These are phyloP conservation scores for Limanda limanda DNA, from an alignment of 2,113 vertebrate species.

Conservation along the genomic window DNA sequence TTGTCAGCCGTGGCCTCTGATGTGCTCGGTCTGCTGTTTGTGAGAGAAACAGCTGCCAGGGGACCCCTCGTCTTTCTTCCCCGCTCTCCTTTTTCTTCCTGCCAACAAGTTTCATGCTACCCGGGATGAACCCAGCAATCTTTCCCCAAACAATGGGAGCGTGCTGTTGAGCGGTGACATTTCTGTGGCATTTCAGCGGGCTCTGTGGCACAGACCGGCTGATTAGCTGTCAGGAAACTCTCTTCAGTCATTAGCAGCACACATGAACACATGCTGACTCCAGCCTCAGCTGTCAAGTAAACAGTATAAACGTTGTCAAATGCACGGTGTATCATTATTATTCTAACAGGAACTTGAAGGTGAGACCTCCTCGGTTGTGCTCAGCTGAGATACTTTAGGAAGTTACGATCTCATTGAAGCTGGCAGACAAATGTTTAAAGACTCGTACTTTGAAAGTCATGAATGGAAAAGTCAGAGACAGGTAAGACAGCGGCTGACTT, in stretches of 20 bases:
- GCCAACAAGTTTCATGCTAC: slow-evolving; percentile 76
- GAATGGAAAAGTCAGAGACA: slow-evolving; percentile 30
- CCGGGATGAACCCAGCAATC: slow-evolving; percentile 71
- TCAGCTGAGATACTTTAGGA: slow-evolving; percentile 38
- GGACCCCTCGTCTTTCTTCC: slow-evolving; percentile 47
- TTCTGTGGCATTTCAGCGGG: slow-evolving; percentile 63
- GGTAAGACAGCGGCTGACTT: slow-evolving; percentile 45
- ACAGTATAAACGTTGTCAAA: slow-evolving; percentile 31
- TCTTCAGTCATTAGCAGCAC: slow-evolving; percentile 47
- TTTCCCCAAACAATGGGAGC: slow-evolving; percentile 57
- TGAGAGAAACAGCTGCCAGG: slow-evolving; percentile 74
- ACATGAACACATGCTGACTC: slow-evolving; percentile 35
- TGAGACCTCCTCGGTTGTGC: slow-evolving; percentile 16
- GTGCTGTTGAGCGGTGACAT: slow-evolving; percentile 65
- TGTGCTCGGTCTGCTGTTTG: slow-evolving; percentile 55
- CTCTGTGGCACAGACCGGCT: slow-evolving; percentile 34
- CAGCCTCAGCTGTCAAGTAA: slow-evolving; percentile 43
- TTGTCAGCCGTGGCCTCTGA: slow-evolving; percentile 77
- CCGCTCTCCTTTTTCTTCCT: slow-evolving; percentile 17
- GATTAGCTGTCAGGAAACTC: slow-evolving; percentile 65
- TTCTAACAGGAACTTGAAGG: slow-evolving; percentile 26
- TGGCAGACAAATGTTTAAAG: slow-evolving; percentile 34
- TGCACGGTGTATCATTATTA: slow-evolving; percentile 23
- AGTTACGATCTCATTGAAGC: slow-evolving; percentile 26
- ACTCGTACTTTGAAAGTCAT: slow-evolving; percentile 44